A percentile compares a stretch with the other conserved stretches of the same genome.
phyloP scores from a whole-genome alignment of 2,797 vertebrate species.

The Smutsia gigantea region DNA sequence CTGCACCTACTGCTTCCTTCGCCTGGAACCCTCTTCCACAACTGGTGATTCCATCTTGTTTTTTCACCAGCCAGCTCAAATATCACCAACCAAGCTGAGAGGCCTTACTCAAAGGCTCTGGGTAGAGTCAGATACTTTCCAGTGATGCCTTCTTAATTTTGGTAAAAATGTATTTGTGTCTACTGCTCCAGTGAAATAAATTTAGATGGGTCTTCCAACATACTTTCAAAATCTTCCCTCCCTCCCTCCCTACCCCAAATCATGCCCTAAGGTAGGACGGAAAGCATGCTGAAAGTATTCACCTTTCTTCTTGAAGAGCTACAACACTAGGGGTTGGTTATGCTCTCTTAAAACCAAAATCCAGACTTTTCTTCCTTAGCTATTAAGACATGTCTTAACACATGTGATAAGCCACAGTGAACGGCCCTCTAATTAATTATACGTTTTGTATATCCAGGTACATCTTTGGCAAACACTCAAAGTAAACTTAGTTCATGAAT shows the following conservation, averaged over 20 bases:
- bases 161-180: neutral
- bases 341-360: neutral
- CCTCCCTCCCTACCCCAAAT: neutral
- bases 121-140: neutral
- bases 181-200: neutral
- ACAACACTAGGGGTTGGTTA: neutral
- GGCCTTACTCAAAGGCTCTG: neutral
- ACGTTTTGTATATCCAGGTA: neutral
- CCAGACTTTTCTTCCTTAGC: neutral
- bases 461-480: conserved; percentile 1
- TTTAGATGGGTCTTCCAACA: neutral
- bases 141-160: neutral
- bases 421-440: neutral
- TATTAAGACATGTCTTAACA: neutral
- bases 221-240: neutral
- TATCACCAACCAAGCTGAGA: neutral
- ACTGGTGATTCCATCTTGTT: neutral
- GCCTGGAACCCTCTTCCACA: neutral
- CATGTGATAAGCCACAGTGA: neutral
- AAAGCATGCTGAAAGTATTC: neutral
- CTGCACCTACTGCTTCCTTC: neutral
- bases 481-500: neutral
- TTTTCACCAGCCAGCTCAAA: neutral
- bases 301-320: neutral
- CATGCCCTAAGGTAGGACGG: neutral